Evolutionary conservation across 2,113 vertebrate species (phyloP).

Genomic region (Macquaria australasica): DNA sequence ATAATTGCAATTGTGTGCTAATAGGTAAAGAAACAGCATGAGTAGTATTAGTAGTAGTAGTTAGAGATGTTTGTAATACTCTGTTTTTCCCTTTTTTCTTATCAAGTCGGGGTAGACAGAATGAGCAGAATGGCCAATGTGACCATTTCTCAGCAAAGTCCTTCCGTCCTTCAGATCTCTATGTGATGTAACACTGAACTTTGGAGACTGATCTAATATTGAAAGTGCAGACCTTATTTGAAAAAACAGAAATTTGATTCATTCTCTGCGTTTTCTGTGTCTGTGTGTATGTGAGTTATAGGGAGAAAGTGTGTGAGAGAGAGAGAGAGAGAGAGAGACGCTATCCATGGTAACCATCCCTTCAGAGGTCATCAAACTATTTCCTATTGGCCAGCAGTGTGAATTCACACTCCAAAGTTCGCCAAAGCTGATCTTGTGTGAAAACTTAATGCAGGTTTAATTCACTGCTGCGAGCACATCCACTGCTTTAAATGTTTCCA

Average conservation of each 20-base stretch:
- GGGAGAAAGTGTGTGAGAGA: background rate
- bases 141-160: no score
- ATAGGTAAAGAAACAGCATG: background rate
- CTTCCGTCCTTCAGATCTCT: no score
- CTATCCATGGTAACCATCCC: background rate
- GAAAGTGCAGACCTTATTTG: conserved; percentile 4
- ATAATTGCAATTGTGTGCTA: background rate
- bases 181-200: no score
- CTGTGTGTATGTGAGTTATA: background rate
- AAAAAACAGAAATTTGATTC: conserved; percentile 35
- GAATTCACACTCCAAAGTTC: background rate
- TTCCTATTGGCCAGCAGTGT: background rate
- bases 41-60: background rate
- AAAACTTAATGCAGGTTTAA: background rate
- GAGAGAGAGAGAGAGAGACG: background rate
- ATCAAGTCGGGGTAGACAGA: background rate
- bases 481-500: background rate
- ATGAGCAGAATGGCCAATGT: no score
- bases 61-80: background rate
- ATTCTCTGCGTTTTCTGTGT: conserved; percentile 1
- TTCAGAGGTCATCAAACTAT: conserved; percentile 17
- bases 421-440: background rate
- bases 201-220: conserved; percentile 31
- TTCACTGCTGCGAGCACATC: background rate
- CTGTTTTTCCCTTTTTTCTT: background rate